phyloP scores from a whole-genome alignment of 2,888 invertebrate genomes.

The Drosophila kuntzei region DNA sequence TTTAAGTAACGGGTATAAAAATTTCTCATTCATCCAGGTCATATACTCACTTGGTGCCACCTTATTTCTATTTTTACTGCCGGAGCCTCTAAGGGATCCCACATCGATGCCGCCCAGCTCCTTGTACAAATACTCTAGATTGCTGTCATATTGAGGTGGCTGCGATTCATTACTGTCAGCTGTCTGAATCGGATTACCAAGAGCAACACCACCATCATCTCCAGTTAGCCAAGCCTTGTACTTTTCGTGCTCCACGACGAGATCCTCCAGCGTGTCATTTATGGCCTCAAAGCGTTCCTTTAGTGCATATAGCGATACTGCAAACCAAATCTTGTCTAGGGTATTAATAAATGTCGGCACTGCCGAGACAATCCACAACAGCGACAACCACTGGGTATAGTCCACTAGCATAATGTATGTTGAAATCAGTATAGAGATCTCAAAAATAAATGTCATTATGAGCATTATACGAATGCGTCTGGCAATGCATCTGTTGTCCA shows the following conservation, averaged over 20 bases:
- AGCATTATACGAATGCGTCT: slow-evolving; percentile 79
- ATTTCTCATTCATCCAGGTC: neutral
- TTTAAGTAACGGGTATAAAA: too few species aligned
- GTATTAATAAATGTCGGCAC: slow-evolving; percentile 84
- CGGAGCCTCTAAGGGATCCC: slow-evolving; percentile 59
- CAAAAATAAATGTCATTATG: slow-evolving; percentile 71
- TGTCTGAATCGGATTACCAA: slow-evolving; percentile 18
- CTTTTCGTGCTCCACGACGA: slow-evolving; percentile 79
- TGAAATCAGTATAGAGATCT: slow-evolving; percentile 75
- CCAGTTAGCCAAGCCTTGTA: slow-evolving; percentile 59
- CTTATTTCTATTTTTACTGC: slow-evolving; percentile 56
- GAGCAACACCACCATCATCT: slow-evolving; percentile 10
- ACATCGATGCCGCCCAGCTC: slow-evolving; percentile 70
- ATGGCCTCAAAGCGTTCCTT: slow-evolving; percentile 83
- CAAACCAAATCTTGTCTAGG: slow-evolving; percentile 85
- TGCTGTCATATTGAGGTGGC: slow-evolving; percentile 68
- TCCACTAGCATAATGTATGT: slow-evolving; percentile 80
- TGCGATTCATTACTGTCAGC: slow-evolving; percentile 52
- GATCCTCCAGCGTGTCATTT: slow-evolving; percentile 67
- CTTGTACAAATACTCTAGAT: slow-evolving; percentile 73
- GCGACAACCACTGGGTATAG: slow-evolving; percentile 70
- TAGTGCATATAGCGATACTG: slow-evolving; percentile 80
- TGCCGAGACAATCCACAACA: slow-evolving; percentile 81
- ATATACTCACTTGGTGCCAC: slow-evolving; percentile 72
- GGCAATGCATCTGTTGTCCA: slow-evolving; percentile 75